phyloP scores from a whole-genome alignment of 2,797 vertebrate genomes.

The Oryzias sinensis region DNA sequence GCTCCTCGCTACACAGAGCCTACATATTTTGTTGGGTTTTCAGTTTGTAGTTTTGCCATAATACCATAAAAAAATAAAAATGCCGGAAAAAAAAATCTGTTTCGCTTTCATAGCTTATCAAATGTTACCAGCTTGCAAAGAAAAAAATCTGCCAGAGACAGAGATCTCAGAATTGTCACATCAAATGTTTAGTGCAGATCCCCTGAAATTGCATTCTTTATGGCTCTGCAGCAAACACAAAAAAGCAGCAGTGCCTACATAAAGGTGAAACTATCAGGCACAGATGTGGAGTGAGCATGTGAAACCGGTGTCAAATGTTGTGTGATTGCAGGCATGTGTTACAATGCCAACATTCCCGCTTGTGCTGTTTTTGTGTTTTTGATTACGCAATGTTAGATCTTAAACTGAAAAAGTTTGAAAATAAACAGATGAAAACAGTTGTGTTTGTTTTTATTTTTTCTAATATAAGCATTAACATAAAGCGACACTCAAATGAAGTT shows the following conservation, averaged over 20 bases:
- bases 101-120: background rate
- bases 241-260: constrained; percentile 1
- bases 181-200: constrained; percentile 19
- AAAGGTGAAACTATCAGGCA: constrained; percentile 2
- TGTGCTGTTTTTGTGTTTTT: constrained; percentile 4
- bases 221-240: constrained; percentile 5
- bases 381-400: background rate
- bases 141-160: background rate
- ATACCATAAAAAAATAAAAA: constrained; percentile 1
- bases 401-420: background rate
- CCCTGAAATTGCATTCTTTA: constrained; percentile 3
- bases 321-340: constrained; percentile 2
- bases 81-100: background rate
- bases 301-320: background rate
- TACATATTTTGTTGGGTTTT: too few species aligned
- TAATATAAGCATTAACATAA: too few species aligned
- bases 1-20: too few species aligned
- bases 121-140: constrained; percentile 1
- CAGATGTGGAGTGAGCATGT: constrained; percentile 2
- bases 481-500: constrained; percentile 21
- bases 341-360: background rate
- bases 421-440: too few species aligned
- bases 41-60: background rate
- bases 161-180: constrained; percentile 8
- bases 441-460: too few species aligned